Percentiles rank a stretch among this genome's conserved stretches.
phyloP scores from a whole-genome alignment of 2,113 vertebrate species.

The Elanus axillaris region DNA sequence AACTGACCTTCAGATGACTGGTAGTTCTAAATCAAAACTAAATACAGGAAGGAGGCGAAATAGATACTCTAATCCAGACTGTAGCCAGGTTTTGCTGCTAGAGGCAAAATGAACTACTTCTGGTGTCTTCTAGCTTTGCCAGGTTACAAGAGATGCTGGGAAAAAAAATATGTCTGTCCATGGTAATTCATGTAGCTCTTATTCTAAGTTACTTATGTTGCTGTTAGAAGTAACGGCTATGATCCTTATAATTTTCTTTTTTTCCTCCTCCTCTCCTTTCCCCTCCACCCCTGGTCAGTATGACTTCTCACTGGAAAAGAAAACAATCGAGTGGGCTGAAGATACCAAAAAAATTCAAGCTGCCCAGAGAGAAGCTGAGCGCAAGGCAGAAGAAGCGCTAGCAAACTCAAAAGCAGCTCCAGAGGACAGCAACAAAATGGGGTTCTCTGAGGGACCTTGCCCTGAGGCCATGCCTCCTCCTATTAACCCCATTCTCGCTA shows the following conservation, averaged over 20 bases:
- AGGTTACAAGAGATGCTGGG: too few species aligned
- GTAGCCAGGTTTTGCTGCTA: background rate
- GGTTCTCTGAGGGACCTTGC: too few species aligned
- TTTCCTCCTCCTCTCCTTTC: background rate
- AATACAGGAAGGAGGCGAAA: background rate
- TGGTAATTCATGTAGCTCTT: background rate
- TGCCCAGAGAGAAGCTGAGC: too few species aligned
- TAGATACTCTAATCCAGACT: background rate
- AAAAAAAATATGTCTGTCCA: background rate
- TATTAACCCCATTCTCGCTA: slow-evolving; percentile 72
- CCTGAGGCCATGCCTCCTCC: too few species aligned
- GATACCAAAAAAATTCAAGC: too few species aligned
- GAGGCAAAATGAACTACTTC: too few species aligned
- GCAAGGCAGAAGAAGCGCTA: too few species aligned
- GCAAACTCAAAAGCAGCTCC: too few species aligned
- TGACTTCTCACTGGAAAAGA: slow-evolving; percentile 92
- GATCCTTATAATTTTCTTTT: background rate
- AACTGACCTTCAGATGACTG: background rate
- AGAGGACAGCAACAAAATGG: too few species aligned
- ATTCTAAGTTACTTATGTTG: background rate
- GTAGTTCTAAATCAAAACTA: background rate
- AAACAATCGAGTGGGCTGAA: background rate
- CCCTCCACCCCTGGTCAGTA: slow-evolving; percentile 70
- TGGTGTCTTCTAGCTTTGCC: too few species aligned
- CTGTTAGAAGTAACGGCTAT: background rate